Conservation (phyloP, 1,140 invertebrate species). For the Acromyrmex charruanus region DNA sequence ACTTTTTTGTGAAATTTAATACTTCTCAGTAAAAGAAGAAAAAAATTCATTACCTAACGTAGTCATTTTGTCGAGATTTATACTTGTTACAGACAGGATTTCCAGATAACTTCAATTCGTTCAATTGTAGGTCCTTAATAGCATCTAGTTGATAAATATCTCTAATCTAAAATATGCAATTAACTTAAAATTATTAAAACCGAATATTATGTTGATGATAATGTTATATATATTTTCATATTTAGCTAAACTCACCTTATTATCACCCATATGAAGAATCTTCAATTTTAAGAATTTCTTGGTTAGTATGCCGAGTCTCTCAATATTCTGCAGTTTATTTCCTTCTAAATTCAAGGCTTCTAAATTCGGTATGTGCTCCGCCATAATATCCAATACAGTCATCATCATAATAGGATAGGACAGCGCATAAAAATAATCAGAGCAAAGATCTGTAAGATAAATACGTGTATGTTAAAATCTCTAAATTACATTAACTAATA, state of each 20-base stretch:
- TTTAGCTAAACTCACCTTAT: slow-evolving; percentile 89
- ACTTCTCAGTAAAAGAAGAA: slow-evolving; percentile 25
- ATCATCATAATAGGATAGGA: slow-evolving; percentile 91
- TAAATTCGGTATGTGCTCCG: slow-evolving; percentile 93
- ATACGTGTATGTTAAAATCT: slow-evolving; percentile 3
- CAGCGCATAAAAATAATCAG: slow-evolving; percentile 91
- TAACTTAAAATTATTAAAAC: slow-evolving; percentile 16
- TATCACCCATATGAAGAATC: slow-evolving; percentile 93
- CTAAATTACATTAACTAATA: background rate
- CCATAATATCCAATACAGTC: slow-evolving; percentile 92
- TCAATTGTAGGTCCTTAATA: slow-evolving; percentile 90
- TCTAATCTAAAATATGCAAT: slow-evolving; percentile 88
- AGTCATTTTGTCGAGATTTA: slow-evolving; percentile 90
- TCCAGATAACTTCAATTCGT: slow-evolving; percentile 92
- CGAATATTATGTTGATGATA: background rate
- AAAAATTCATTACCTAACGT: slow-evolving; percentile 92
- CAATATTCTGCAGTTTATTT: slow-evolving; percentile 91
- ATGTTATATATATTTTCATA: background rate
- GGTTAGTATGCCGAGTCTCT: slow-evolving; percentile 89
- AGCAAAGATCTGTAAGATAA: slow-evolving; percentile 88
- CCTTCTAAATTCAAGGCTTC: slow-evolving; percentile 93
- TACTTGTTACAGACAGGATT: slow-evolving; percentile 94
- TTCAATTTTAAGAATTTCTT: slow-evolving; percentile 91
- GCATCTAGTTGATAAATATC: slow-evolving; percentile 90
- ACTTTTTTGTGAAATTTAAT: background rate